Evolutionary conservation across 2,888 invertebrate species (phyloP), one percentile per base, ranked within the genome.

Genomic region (Meloe dianella): DNA sequence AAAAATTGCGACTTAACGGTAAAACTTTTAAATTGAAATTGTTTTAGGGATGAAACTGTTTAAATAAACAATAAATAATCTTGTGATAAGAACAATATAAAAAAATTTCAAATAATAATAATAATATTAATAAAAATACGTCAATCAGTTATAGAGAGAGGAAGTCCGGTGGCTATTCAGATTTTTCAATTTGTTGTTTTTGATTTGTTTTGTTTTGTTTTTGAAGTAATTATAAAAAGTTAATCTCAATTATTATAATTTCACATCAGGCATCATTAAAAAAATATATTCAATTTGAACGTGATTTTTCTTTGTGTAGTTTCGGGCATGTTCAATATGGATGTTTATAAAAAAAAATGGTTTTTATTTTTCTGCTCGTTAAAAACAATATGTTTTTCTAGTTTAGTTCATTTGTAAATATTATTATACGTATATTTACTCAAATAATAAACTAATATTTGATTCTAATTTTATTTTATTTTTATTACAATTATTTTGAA

Each of bases 81-180:
- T 51, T 66, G 61, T 63, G 63, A 67, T 67, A 67, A 62, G 35
- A 41, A 51, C 22, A 51, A 51, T 5, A 51, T 9, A 22, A 27
- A 27, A 27, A 27, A 4, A 27, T 27, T 27, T 61, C 10, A 27
- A 41, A 30, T 10, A 12, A 60, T 1, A 29, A n/a, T n/a, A n/a
- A n/a, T n/a, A n/a, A n/a, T n/a, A n/a, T n/a, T n/a, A n/a, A n/a
- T n/a, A n/a, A n/a, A n/a, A n/a, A n/a, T n/a, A n/a, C 8, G 9
- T 51, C 69, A 64, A 66, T 69, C 66, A 61, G 66, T 69, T 69
- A n/a, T n/a, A n/a, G n/a, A 73, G 75, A 76, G 76, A 76, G 76
- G 75, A 74, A 71, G 73, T 73, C 70, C 67, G 64, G 74, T 73
- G 69, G 75, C 63, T 69, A 68, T 73, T 69, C 69, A 63, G 66